Base-by-base conservation (phyloP, 2,888 invertebrate genomes). In the Agrotis exclamationis region DNA sequence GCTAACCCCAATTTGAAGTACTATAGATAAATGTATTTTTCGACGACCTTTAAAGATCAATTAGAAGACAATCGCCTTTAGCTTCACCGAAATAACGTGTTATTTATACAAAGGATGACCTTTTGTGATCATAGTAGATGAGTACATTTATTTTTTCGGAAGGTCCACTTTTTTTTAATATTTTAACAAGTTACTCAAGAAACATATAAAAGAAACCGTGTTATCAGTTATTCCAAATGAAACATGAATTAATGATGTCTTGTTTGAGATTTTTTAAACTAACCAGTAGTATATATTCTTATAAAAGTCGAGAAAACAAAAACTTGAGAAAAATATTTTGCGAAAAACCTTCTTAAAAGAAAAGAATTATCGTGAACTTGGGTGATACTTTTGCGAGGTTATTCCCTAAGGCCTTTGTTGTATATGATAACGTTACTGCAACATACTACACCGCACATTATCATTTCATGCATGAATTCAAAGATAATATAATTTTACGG, bases 361-460 rank as follows among this genome's bases (percentile, higher is more conserved):
- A 78, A 50, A 51, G 1, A 63, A 60, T 9, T n/a, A 11, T 6
- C 16, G 22, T 70, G 18, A 56, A 60, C 73, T 66, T 78, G 20
- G 54, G 24, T 39, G 33, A 60, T 48, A 69, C 45, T 69, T 50
- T 69, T 39, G 33, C 53, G 28, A 68, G 65, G 62, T 33, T 59
- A 57, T 57, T 57, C 78, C 78, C 73, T 47, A 16, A 57, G 70
- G 79, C 18, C 68, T 18, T n/a, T 48, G 57, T 66, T 68, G 62
- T 51, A 68, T 22, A 63, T 74, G 59, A 79, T 74, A 82, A 74
- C 70, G 63, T 70, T 50, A n/a, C 74, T 51, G 58, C 63, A 39
- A 47, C 33, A 45, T 33, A 63, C 28, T 20, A 78, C 44, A 77
- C 33, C 58, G 28, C 59, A 51, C 63, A 50, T 56, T 63, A 24